Percentiles rank a stretch among this genome's conserved stretches.
These are phyloP conservation scores for Cataglyphis rosenhaueri DNA, from an alignment of 2,888 invertebrate genomes.

Conservation along the genomic window DNA sequence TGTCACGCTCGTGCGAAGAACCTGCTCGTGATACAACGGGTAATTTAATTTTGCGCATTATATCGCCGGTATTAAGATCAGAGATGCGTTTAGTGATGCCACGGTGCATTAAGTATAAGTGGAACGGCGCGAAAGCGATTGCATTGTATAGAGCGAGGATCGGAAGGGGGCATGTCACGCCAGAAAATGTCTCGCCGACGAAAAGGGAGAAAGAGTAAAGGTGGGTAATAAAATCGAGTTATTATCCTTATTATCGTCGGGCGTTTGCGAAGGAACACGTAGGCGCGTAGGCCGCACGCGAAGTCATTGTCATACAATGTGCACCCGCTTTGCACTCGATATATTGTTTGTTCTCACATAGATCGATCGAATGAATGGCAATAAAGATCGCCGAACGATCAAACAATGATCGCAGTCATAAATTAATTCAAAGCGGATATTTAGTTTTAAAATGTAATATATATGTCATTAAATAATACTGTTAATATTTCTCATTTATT, in stretches of 20 bases:
- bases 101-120: conserved; percentile 66
- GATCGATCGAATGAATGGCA: conserved; percentile 56
- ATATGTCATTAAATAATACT: background rate
- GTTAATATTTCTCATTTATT: background rate
- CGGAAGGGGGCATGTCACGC: conserved; percentile 61
- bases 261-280: conserved; percentile 70
- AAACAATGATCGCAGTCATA: background rate
- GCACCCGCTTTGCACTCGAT: conserved; percentile 68
- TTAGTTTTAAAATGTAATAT: background rate
- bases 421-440: conserved; percentile 3
- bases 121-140: conserved; percentile 63
- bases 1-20: conserved; percentile 32
- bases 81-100: conserved; percentile 69
- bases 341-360: conserved; percentile 36
- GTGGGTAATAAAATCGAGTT: conserved; percentile 76
- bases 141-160: conserved; percentile 61
- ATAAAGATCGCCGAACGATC: conserved; percentile 26
- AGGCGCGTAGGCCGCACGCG: conserved; percentile 68
- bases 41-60: conserved; percentile 55
- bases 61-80: conserved; percentile 53
- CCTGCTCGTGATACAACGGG: conserved; percentile 38
- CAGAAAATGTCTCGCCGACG: conserved; percentile 71
- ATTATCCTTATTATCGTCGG: conserved; percentile 75
- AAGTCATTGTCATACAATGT: conserved; percentile 74
- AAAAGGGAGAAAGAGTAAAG: conserved; percentile 71